Conservation (phyloP, 2,797 vertebrate genomes). For the Saxicola maurus region DNA sequence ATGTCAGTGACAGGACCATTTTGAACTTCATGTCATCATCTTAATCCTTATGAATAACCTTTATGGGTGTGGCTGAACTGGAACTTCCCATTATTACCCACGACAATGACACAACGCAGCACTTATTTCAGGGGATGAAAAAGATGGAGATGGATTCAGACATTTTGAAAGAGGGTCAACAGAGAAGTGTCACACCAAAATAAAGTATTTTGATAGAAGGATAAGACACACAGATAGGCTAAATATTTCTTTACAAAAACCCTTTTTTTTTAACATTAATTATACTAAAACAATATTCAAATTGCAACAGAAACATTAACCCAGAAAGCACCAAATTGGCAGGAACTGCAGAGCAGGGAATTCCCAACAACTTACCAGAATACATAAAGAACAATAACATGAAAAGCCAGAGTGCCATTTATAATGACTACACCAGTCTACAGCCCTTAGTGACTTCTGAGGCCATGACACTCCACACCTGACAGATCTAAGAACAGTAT, state of each 20-base stretch:
- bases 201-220: neutral
- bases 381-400: neutral
- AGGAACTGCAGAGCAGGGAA: neutral
- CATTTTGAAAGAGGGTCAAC: neutral
- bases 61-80: neutral
- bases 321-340: neutral
- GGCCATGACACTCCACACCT: neutral
- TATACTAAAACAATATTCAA: neutral
- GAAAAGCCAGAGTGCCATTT: neutral
- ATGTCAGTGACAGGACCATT: neutral
- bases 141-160: neutral
- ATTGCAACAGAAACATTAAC: neutral
- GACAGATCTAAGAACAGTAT: neutral
- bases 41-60: neutral
- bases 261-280: neutral
- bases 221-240: neutral
- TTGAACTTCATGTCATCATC: neutral
- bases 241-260: neutral
- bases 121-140: neutral
- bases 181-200: neutral
- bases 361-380: neutral
- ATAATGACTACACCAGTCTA: neutral
- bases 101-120: neutral
- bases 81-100: neutral
- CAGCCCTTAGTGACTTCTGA: neutral